Conservation (phyloP, 2,888 invertebrate genomes). For the Lissocephala sabroskyi region DNA sequence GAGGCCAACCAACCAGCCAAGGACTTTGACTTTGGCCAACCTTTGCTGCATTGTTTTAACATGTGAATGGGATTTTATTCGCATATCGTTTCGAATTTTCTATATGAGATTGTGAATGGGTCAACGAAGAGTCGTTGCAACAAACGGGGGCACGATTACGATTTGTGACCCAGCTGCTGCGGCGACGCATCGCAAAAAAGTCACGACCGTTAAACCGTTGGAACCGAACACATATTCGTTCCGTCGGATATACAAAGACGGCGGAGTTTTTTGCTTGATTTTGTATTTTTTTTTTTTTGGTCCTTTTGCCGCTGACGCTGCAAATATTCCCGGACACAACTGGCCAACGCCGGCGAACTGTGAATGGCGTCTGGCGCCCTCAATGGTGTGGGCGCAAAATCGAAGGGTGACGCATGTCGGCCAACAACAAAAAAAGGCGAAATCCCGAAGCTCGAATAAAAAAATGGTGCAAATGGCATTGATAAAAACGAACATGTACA, state of each 20-base stretch:
- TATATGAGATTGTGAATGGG: too few relatives aligned
- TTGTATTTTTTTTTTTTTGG: conserved; percentile 21
- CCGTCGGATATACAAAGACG: too few relatives aligned
- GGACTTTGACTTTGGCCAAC: too few relatives aligned
- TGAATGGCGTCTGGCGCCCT: conserved; percentile 11
- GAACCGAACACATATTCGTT: too few relatives aligned
- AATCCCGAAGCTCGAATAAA: conserved; percentile 7
- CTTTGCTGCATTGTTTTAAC: too few relatives aligned
- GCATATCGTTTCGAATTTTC: too few relatives aligned
- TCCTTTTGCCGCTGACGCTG: conserved; percentile 38
- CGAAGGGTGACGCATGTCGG: conserved; percentile 40
- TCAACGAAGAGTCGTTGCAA: conserved; percentile 13
- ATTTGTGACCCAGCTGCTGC: conserved; percentile 38
- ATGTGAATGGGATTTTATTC: too few relatives aligned
- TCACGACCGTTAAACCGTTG: too few relatives aligned
- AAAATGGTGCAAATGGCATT: conserved; percentile 43
- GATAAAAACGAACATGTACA: conserved; percentile 31
- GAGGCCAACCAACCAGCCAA: too few relatives aligned
- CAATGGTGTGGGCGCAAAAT: conserved; percentile 21
- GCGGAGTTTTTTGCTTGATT: too few relatives aligned
- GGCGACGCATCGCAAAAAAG: conserved; percentile 13
- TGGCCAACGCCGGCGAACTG: conserved; percentile 44
- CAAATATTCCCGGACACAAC: conserved; percentile 46
- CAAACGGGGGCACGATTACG: conserved; percentile 28
- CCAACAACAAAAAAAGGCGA: neutral